Conservation (phyloP, 2,113 vertebrate genomes). For the Tetrao urogallus region DNA sequence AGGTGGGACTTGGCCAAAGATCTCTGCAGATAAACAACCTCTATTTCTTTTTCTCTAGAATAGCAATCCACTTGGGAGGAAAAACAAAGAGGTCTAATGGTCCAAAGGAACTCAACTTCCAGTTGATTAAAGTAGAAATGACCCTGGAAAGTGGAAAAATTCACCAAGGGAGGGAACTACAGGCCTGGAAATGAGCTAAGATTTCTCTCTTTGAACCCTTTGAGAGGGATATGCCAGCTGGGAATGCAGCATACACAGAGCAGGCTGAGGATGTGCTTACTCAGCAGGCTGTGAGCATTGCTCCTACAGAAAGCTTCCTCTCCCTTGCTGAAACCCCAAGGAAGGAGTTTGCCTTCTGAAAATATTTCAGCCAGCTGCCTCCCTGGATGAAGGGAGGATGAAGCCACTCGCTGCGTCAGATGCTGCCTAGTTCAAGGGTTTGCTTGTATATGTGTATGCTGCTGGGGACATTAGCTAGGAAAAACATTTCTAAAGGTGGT, state of each 20-base stretch:
- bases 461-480: neutral
- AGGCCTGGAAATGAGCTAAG: neutral
- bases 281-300: neutral
- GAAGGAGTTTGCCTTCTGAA: neutral
- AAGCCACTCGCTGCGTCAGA: fast-evolving
- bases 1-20: constrained; percentile 23
- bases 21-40: constrained; percentile 32
- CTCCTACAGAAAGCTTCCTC: neutral
- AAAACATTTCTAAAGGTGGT: neutral
- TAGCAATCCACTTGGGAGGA: constrained; percentile 24
- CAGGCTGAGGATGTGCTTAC: neutral
- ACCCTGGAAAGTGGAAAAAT: neutral
- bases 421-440: neutral
- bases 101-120: neutral
- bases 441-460: fast-evolving
- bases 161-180: neutral
- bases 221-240: neutral
- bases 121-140: constrained; percentile 36
- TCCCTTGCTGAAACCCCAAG: neutral
- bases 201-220: neutral
- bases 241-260: neutral
- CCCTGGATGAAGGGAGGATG: neutral
- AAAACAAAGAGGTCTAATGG: neutral
- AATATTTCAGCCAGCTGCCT: neutral
- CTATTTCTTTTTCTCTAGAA: neutral